Conservation (phyloP, 2,888 invertebrate genomes). For the Trachelus troglodyta region DNA sequence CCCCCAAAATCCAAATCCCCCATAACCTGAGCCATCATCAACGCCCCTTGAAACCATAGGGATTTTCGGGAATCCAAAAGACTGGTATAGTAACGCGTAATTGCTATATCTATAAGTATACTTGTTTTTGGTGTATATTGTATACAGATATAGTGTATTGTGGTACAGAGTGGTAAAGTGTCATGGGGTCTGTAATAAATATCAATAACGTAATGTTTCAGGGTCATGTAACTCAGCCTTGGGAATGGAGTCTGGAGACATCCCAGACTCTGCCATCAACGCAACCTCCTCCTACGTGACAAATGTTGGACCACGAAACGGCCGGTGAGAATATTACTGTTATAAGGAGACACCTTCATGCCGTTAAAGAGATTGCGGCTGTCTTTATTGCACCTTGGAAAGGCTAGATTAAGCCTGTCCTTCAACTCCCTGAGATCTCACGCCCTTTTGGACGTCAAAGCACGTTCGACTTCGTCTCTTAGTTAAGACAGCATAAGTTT, state of each 20-base stretch:
- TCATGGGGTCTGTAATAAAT: slow-evolving; percentile 8
- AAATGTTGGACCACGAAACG: slow-evolving; percentile 77
- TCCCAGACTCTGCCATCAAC: slow-evolving; percentile 76
- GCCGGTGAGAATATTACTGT: slow-evolving; percentile 69
- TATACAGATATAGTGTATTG: not conserved
- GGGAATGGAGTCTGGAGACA: slow-evolving; percentile 79
- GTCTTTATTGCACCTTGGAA: not conserved
- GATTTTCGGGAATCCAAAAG: not conserved
- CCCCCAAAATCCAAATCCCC: not conserved
- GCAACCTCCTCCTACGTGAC: slow-evolving; percentile 79
- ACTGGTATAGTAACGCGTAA: not conserved
- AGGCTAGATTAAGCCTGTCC: not conserved
- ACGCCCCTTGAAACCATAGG: not conserved
- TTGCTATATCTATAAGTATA: not conserved
- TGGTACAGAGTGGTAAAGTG: not conserved
- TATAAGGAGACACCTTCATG: not conserved
- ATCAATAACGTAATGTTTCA: slow-evolving; percentile 58
- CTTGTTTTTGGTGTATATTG: not conserved
- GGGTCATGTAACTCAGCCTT: slow-evolving; percentile 73
- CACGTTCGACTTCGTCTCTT: not conserved
- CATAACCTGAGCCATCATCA: not conserved
- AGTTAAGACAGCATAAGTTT: not conserved
- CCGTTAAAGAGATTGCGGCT: slow-evolving; percentile 5
- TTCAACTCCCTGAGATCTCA: not conserved
- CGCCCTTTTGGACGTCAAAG: not conserved